Percentiles rank a stretch among this genome's conserved stretches.
These are phyloP conservation scores for Menura novaehollandiae DNA, from an alignment of 2,113 vertebrate species.

Conservation along the genomic window DNA sequence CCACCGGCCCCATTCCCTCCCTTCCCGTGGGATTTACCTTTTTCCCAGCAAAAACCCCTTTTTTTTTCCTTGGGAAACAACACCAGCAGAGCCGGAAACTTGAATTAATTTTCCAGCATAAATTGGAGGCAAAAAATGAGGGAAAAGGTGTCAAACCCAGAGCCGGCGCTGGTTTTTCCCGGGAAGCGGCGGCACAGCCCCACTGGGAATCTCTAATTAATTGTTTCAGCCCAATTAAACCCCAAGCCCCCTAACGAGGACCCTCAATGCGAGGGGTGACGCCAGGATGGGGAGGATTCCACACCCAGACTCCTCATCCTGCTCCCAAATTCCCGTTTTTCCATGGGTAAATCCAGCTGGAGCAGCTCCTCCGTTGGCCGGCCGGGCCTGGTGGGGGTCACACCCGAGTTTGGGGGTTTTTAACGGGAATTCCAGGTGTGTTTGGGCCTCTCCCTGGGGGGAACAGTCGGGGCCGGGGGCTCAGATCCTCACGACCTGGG, in stretches of 20 bases:
- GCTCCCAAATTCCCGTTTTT: background rate
- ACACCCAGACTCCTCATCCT: rapidly evolving
- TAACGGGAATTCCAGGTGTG: background rate
- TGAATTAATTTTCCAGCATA: rapidly evolving
- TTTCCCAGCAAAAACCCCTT: background rate
- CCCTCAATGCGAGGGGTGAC: background rate
- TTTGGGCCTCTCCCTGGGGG: rapidly evolving
- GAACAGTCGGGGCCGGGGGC: background rate
- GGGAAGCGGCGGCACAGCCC: background rate
- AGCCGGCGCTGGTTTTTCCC: rapidly evolving
- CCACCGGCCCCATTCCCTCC: background rate
- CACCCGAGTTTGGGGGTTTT: no score
- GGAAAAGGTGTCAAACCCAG: background rate
- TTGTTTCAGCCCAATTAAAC: background rate
- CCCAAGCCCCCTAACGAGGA: rapidly evolving
- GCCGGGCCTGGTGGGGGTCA: no score
- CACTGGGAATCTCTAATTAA: background rate
- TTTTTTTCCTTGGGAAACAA: background rate
- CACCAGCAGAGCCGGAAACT: background rate
- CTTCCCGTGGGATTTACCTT: background rate
- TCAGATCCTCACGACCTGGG: slow-evolving; percentile 84
- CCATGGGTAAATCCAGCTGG: rapidly evolving
- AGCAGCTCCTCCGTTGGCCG: background rate
- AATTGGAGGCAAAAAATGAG: background rate
- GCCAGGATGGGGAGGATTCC: rapidly evolving